Conservation (phyloP, 2,113 vertebrate species). For the Chaetodon auriga region DNA sequence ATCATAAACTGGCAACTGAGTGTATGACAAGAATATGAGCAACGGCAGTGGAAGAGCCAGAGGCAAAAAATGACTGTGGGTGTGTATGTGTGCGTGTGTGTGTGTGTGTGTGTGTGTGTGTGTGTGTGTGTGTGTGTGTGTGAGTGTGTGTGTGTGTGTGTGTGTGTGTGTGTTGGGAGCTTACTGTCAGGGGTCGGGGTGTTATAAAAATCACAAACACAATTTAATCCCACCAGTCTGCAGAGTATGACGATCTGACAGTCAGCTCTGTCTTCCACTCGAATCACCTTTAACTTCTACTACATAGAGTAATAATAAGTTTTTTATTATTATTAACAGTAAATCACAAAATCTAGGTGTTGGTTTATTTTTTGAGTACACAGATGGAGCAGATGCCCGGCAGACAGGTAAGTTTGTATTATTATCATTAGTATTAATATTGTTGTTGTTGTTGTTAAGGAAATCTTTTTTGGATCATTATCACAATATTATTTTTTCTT, state of each 20-base stretch:
- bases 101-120: too few relatives aligned
- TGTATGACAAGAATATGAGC: background rate
- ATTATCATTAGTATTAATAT: too few relatives aligned
- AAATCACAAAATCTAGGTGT: background rate
- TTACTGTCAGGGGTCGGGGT: background rate
- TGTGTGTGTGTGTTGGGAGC: background rate
- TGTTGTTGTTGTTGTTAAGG: too few relatives aligned
- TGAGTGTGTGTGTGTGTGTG: constrained; percentile 21
- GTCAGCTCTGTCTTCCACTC: background rate
- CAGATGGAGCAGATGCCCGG: constrained; percentile 11
- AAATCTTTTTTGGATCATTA: background rate
- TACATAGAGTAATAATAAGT: background rate
- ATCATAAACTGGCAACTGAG: background rate
- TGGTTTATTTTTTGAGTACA: too few relatives aligned
- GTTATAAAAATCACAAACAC: background rate
- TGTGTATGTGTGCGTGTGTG: too few relatives aligned
- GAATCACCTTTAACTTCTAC: background rate
- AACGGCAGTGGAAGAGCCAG: background rate
- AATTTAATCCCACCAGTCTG: constrained; percentile 6
- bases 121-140: background rate
- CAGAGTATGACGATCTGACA: background rate
- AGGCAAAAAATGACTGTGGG: background rate
- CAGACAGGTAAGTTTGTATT: constrained; percentile 25
- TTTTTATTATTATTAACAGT: too few relatives aligned
- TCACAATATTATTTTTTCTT: background rate